Evolutionary conservation across 2,113 vertebrate genomes (phyloP).

Genomic region (Chrysochloris asiatica): DNA sequence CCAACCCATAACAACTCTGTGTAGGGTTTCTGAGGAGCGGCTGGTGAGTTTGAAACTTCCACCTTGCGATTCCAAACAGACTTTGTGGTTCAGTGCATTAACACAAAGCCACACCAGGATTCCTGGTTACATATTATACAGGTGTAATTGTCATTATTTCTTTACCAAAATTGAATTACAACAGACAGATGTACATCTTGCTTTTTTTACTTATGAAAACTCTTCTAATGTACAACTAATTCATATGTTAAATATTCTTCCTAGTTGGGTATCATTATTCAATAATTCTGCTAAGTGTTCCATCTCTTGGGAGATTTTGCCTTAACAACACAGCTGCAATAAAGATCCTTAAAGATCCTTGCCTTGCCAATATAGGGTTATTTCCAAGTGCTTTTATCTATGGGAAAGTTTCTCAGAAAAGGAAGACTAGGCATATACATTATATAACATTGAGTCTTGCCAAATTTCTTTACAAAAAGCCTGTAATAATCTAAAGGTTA

Average conservation of each 20-base stretch:
- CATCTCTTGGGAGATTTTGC: not conserved
- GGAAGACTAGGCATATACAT: not conserved
- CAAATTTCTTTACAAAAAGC: slow-evolving; percentile 20
- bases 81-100: too few species aligned
- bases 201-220: not conserved
- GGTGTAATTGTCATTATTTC: not conserved
- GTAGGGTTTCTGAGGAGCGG: too few species aligned
- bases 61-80: too few species aligned
- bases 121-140: not conserved
- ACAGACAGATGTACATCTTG: not conserved
- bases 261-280: not conserved
- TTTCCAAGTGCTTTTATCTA: not conserved
- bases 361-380: not conserved
- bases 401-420: not conserved
- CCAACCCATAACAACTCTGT: too few species aligned
- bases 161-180: not conserved
- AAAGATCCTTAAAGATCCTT: too few species aligned
- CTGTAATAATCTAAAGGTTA: not conserved
- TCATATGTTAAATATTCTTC: not conserved
- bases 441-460: not conserved
- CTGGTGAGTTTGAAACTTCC: too few species aligned
- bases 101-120: too few species aligned
- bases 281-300: not conserved
- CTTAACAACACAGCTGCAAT: not conserved
- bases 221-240: not conserved